Conservation (phyloP, 2,797 vertebrate species). For the Apogon hyalosoma region DNA sequence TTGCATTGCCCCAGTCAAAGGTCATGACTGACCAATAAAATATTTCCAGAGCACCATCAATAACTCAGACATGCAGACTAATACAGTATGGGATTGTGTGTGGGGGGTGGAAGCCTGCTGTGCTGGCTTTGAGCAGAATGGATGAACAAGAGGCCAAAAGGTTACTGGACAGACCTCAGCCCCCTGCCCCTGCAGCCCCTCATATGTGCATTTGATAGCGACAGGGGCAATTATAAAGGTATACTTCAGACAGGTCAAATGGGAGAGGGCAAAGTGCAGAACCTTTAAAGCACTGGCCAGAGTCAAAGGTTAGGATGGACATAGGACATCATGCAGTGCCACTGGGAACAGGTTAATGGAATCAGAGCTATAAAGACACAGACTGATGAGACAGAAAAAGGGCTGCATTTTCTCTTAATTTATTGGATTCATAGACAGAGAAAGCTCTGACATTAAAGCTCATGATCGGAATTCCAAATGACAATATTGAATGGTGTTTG, state of each 20-base stretch:
- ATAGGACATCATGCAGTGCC: conserved; percentile 68
- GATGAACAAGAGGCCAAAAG: conserved; percentile 83
- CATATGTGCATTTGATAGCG: conserved; percentile 85
- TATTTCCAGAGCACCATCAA: conserved; percentile 83
- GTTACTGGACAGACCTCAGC: conserved; percentile 81
- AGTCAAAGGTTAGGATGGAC: conserved; percentile 85
- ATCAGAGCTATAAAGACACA: conserved; percentile 62
- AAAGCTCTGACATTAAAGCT: conserved; percentile 21
- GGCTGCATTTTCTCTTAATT: conserved; percentile 24
- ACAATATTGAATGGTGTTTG: conserved; percentile 20
- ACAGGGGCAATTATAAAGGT: conserved; percentile 86
- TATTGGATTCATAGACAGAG: conserved; percentile 12
- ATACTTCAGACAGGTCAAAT: conserved; percentile 87
- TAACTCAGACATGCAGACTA: conserved; percentile 83
- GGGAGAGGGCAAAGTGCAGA: conserved; percentile 84
- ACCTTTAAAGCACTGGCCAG: conserved; percentile 81
- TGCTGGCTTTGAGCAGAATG: conserved; percentile 72
- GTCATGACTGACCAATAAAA: conserved; percentile 86
- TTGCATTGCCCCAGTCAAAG: conserved; percentile 83
- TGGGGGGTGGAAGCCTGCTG: conserved; percentile 57
- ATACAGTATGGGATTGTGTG: conserved; percentile 83
- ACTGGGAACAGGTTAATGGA: conserved; percentile 64
- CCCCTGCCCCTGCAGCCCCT: conserved; percentile 70
- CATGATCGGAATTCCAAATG: conserved; percentile 36
- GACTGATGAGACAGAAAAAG: conserved; percentile 43